Evolutionary conservation across 2,888 invertebrate genomes (phyloP), one percentile per base, ranked within the genome.

Genomic region (Zygaena filipendulae): DNA sequence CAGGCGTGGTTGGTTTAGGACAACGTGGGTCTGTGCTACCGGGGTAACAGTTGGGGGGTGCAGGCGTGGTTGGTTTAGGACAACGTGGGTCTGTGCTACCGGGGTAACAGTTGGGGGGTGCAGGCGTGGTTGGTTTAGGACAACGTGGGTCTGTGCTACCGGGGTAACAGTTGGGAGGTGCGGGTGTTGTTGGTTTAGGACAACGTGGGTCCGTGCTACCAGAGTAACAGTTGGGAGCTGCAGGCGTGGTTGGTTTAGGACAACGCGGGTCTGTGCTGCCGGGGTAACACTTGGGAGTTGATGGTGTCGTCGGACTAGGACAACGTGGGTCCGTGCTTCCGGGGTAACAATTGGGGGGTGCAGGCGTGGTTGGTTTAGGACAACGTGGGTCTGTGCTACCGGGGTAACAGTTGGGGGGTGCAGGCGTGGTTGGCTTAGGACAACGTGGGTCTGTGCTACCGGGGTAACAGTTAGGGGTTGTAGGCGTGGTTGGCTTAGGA

Each of bases 171-270:
- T 30, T 32, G 3, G 52, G 46, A 13, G 39, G 47, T 41, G 30
- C 55, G 46, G 34, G 57, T 24, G 25, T 55, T 39, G 46, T 38
- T 1, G 41, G 47, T 23, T 37, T 37, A 6, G 55, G 49, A 28
- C 64, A 67, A 11, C 50, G 32, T 0, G 59, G 49, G 25, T 59
- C 56, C 4, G 33, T 40, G 1, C 45, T 43, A 6, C 58, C 60
- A 11, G 56, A 53, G 32, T 43, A 51, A 30, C 52, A 54, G 0
- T 16, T 37, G 10, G 43, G 39, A 22, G 32, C 42, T 22, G 11
- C 38, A 24, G 46, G 45, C 1, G 47, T 47, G 3, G 51, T 43
- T 1, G 54, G 45, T 25, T 36, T 26, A 1, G 45, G 47, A 5
- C 45, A 47, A 0, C 43, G 24, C 22, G 38, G 19, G 40, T 48